Base-by-base conservation (phyloP, 2,797 vertebrate species). In the Cossypha caffra region DNA sequence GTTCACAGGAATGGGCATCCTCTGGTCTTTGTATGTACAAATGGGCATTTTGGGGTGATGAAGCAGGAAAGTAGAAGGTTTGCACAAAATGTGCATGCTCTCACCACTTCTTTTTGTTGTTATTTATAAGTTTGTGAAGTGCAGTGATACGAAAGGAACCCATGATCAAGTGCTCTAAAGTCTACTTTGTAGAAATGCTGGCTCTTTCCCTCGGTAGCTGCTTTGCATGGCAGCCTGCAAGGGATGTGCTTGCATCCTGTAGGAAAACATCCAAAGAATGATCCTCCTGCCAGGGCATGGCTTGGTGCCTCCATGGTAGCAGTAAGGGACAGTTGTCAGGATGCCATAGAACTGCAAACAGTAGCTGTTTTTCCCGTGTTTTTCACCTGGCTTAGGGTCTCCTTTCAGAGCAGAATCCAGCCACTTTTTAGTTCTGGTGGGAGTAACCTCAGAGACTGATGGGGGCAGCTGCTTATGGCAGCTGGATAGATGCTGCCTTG, bases 11-110 rank as follows among this genome's bases (percentile, higher is more conserved):
- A 37, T 4, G 52, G 8, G 6, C 18, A 50, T 74, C 33, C 8
- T 59, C 21, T 69, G 16, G 21, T 45, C 47, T 72, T 80, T 3
- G 2, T 18, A 13, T 8, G 10, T 69, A 45, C 7, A 54, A 62
- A 40, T 4, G 5, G 10, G 5, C 13, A 31, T n/a, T 66, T 51
- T 66, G 29, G 4, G n/a, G 8, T 29, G 23, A 48, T 23, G 25
- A 72, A 61, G 50, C 10, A 40, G 10, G 35, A 35, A 91, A 59
- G 15, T 1, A 66, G 25, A 69, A 85, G 28, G 2, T 74, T 90
- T 8, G 86, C 29, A 15, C 14, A 69, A 62, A 26, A 59, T 5
- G 2, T 37, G 28, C 20, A 25, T 0, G 0, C 67, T 76, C 15
- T 88, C 19, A 33, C 5, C 8, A 2, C 11, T 77, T 47, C 1